Conservation (phyloP, 2,113 vertebrate species). For the Platysteira castanea region DNA sequence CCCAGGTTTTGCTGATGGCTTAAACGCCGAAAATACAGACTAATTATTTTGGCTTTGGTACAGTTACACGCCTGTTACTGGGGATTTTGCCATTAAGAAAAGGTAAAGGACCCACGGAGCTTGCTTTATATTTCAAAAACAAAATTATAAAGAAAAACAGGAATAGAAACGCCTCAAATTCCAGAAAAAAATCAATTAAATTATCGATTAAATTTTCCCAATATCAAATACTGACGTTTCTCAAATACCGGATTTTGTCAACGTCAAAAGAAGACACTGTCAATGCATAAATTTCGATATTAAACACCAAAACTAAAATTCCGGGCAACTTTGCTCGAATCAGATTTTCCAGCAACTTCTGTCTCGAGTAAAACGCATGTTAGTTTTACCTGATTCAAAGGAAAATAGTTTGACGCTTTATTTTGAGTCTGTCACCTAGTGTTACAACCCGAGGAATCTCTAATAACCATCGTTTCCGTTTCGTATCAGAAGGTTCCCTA, state of each 20-base stretch:
- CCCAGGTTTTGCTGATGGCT: background rate
- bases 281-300: background rate
- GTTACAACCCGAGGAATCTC: background rate
- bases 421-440: background rate
- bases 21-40: background rate
- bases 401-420: background rate
- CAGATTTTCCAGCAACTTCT: background rate
- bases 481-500: background rate
- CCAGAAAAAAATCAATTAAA: background rate
- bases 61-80: accelerated
- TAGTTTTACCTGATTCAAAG: background rate
- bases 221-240: background rate
- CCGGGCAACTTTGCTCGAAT: background rate
- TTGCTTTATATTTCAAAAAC: background rate
- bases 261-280: background rate
- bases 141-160: background rate
- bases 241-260: background rate
- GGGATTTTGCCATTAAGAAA: background rate
- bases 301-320: background rate
- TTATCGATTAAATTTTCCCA: background rate
- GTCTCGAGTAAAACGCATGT: background rate
- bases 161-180: background rate
- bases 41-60: background rate
- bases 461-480: background rate
- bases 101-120: background rate